Conservation (phyloP, 92 coral and sea anemone genomes). For the Bergia puertoricense region DNA sequence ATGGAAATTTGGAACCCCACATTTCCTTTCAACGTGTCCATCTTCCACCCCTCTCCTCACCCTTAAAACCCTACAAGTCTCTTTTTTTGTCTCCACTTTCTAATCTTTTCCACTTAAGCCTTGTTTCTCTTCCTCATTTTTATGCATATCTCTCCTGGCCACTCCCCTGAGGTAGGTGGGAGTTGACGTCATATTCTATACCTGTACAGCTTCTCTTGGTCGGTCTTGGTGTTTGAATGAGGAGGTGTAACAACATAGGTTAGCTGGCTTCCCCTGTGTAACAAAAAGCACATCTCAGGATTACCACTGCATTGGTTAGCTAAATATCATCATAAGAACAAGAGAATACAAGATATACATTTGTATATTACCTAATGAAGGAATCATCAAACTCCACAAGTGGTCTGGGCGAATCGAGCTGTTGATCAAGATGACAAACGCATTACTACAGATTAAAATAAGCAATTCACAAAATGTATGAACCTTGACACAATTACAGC, state of each 20-base stretch:
- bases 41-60: too few relatives aligned
- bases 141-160: too few relatives aligned
- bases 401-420: constrained; percentile 76
- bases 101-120: too few relatives aligned
- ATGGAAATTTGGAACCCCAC: too few relatives aligned
- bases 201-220: constrained; percentile 62
- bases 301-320: not conserved
- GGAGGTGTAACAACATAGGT: constrained; percentile 97
- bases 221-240: constrained; percentile 55
- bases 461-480: not conserved
- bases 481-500: too few relatives aligned
- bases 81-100: too few relatives aligned
- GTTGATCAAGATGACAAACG: not conserved
- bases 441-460: not conserved
- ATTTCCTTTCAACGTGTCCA: too few relatives aligned
- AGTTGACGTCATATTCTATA: not conserved
- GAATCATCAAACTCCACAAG: constrained; percentile 91
- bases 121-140: too few relatives aligned
- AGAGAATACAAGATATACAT: not conserved
- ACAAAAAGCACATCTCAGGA: not conserved
- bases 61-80: too few relatives aligned
- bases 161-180: not conserved
- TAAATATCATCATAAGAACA: not conserved
- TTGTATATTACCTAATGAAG: constrained; percentile 58
- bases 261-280: constrained; percentile 88